phyloP scores from a whole-genome alignment of 2,888 invertebrate species.

The Noctuana brunneofusca region DNA sequence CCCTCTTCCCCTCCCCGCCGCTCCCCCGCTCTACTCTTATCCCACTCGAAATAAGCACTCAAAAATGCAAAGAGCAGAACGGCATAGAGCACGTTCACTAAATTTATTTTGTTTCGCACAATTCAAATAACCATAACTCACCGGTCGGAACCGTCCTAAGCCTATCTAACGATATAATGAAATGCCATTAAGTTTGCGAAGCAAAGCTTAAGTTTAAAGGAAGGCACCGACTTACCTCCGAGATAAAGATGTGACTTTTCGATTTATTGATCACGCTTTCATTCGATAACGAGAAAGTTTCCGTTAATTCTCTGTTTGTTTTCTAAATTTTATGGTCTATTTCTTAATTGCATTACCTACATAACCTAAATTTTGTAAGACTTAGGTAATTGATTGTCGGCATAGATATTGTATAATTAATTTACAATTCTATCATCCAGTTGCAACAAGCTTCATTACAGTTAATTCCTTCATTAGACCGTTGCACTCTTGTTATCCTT shows the following conservation, averaged over 20 bases:
- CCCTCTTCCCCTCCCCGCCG: too few relatives aligned
- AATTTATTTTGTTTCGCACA: constrained; percentile 83
- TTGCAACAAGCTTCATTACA: too few relatives aligned
- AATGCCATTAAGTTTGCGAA: constrained; percentile 74
- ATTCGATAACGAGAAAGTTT: constrained; percentile 52
- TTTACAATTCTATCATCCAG: too few relatives aligned
- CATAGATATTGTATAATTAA: too few relatives aligned
- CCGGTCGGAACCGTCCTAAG: constrained; percentile 67
- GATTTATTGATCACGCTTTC: constrained; percentile 71
- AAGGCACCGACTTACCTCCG: constrained; percentile 53
- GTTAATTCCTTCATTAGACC: too few relatives aligned
- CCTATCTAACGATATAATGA: constrained; percentile 83
- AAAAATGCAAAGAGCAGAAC: constrained; percentile 83
- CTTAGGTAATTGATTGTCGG: too few relatives aligned
- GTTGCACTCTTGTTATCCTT: too few relatives aligned
- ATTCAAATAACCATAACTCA: constrained; percentile 84
- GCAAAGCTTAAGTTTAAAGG: constrained; percentile 71
- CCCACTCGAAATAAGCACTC: constrained; percentile 82
- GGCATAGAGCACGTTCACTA: constrained; percentile 80
- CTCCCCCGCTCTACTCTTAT: too few relatives aligned
- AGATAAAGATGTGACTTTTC: constrained; percentile 77
- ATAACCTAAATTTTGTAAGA: too few relatives aligned
- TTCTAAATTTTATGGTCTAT: background rate
- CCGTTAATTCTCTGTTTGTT: constrained; percentile 12
- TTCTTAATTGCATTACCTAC: constrained; percentile 7